A percentile compares a stretch with the other conserved stretches of the same genome.
Conservation (phyloP, 2,888 invertebrate genomes). For the Herminia tarsipennalis region DNA sequence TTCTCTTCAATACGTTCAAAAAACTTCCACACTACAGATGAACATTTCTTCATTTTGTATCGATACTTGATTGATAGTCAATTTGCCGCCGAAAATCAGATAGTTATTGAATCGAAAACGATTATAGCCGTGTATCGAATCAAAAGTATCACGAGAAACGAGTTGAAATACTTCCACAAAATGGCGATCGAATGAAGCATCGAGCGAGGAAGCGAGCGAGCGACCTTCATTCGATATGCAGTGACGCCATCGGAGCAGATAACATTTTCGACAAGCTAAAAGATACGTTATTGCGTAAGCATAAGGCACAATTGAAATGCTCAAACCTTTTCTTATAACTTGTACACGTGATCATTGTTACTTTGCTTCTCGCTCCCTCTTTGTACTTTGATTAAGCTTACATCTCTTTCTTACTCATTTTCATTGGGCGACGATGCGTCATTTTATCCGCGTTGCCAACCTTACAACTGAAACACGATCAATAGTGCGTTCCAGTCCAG, state of each 20-base stretch:
- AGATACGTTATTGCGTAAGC: rapidly evolving
- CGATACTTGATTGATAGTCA: constrained; percentile 54
- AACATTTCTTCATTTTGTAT: constrained; percentile 74
- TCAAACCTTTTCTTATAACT: background rate
- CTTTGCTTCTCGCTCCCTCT: constrained; percentile 19
- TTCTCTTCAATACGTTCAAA: constrained; percentile 73
- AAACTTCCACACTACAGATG: constrained; percentile 78
- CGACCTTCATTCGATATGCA: constrained; percentile 58
- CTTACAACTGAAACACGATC: constrained; percentile 22
- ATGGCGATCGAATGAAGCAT: constrained; percentile 68
- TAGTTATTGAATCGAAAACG: constrained; percentile 58
- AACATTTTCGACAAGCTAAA: background rate
- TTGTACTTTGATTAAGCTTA: background rate
- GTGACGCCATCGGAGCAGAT: constrained; percentile 24
- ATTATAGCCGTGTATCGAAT: constrained; percentile 70
- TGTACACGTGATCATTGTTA: constrained; percentile 19
- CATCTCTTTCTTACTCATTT: constrained; percentile 25
- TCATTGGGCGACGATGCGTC: constrained; percentile 22
- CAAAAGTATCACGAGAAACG: constrained; percentile 59
- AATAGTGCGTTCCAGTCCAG: constrained; percentile 43
- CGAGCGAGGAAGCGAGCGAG: constrained; percentile 51
- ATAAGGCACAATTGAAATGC: background rate
- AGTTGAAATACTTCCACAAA: constrained; percentile 48
- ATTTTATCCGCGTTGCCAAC: constrained; percentile 35
- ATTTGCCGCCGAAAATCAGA: constrained; percentile 66